Evolutionary conservation across 2,888 invertebrate species (phyloP).

Genomic region (Geophilus truncorum): DNA sequence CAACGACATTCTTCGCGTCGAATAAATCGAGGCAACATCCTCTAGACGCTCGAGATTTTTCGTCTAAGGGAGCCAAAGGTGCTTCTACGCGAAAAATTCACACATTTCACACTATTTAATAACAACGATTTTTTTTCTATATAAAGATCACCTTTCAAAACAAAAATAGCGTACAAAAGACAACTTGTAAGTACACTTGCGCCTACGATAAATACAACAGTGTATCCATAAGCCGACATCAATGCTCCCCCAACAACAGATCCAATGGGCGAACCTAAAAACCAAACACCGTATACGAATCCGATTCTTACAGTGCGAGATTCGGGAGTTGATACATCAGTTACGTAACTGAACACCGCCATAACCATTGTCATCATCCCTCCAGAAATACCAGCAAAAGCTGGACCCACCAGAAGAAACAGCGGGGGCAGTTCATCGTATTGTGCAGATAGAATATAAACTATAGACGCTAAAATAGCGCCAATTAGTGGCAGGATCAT

Average conservation of each 20-base stretch:
- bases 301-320: constrained; percentile 15
- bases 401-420: constrained; percentile 20
- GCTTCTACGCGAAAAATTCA: background rate
- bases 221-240: background rate
- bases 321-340: background rate
- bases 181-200: background rate
- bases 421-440: constrained; percentile 8
- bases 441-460: background rate
- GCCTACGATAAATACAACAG: background rate
- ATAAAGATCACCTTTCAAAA: background rate
- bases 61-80: background rate
- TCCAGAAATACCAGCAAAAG: constrained; percentile 1
- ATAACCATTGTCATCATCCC: constrained; percentile 28
- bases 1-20: background rate
- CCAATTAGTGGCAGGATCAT: constrained; percentile 23
- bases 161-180: background rate
- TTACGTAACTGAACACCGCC: constrained; percentile 25
- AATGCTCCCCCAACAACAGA: constrained; percentile 14
- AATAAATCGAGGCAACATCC: background rate
- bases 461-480: background rate
- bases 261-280: constrained; percentile 19
- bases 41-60: background rate
- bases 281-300: constrained; percentile 29
- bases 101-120: too few relatives aligned
- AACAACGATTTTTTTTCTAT: too few relatives aligned